These are phyloP conservation scores for Hyles euphorbiae DNA, from an alignment of 1,140 invertebrate genomes.

Conservation along the genomic window DNA sequence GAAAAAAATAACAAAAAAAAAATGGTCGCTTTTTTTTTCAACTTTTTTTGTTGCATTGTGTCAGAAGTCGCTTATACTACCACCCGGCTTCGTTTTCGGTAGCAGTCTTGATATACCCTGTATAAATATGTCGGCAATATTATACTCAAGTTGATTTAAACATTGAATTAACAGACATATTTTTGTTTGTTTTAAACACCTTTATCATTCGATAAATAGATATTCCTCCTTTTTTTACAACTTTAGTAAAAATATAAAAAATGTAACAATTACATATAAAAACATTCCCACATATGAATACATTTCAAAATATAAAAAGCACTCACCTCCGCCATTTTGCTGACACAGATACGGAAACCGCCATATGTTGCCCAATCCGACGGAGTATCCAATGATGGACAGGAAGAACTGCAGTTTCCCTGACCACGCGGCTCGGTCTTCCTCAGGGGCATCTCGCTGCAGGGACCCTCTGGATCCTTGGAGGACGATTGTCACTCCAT, in stretches of 20 bases:
- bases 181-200: too few relatives aligned
- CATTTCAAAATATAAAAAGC: not conserved
- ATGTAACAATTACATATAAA: not conserved
- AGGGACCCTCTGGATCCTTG: constrained; percentile 68
- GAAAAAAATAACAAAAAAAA: too few relatives aligned
- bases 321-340: constrained; percentile 95
- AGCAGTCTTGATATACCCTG: too few relatives aligned
- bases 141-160: too few relatives aligned
- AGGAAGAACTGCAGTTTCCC: constrained; percentile 94
- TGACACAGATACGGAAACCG: constrained; percentile 96
- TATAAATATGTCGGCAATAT: too few relatives aligned
- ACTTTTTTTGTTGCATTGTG: too few relatives aligned
- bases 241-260: not conserved
- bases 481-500: constrained; percentile 80
- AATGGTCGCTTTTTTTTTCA: too few relatives aligned
- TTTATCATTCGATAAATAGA: too few relatives aligned
- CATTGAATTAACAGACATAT: too few relatives aligned
- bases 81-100: too few relatives aligned
- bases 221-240: too few relatives aligned
- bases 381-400: constrained; percentile 92
- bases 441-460: constrained; percentile 65
- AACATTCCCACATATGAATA: not conserved
- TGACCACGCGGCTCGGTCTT: constrained; percentile 85
- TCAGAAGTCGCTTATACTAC: too few relatives aligned
- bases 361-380: constrained; percentile 96